Evolutionary conservation across 1,140 invertebrate species (phyloP).

Genomic region (Eubasilissa regina): DNA sequence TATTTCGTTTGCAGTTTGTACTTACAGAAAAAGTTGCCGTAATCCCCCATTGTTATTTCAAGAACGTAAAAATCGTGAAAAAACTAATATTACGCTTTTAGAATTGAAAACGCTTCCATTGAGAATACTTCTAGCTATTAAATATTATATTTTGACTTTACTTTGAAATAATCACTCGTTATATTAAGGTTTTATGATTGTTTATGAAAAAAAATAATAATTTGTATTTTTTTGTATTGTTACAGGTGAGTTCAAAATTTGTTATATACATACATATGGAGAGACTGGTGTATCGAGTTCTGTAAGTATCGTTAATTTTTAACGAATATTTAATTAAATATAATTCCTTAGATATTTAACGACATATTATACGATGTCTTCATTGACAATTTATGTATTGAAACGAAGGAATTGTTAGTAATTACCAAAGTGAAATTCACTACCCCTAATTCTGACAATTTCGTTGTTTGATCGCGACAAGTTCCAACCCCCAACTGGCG

Average conservation of each 20-base stretch:
- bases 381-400: too few species aligned
- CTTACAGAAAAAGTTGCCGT: constrained; percentile 53
- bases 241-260: constrained; percentile 19
- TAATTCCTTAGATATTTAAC: too few species aligned
- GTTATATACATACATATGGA: too few species aligned
- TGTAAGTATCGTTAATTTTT: too few species aligned
- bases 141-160: background rate
- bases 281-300: too few species aligned
- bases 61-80: constrained; percentile 42
- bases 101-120: constrained; percentile 42
- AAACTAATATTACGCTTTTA: constrained; percentile 45
- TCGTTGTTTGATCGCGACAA: background rate
- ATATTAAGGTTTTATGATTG: background rate
- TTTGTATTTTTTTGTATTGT: constrained; percentile 5
- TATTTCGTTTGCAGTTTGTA: constrained; percentile 59
- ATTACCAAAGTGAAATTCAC: too few species aligned
- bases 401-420: too few species aligned
- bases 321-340: too few species aligned
- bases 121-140: background rate
- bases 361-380: too few species aligned
- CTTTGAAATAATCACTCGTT: too few species aligned
- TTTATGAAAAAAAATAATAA: background rate
- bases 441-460: too few species aligned
- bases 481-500: background rate
- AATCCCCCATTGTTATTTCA: constrained; percentile 52